phyloP scores from a whole-genome alignment of 2,888 invertebrate species.

The Thereva unica region DNA sequence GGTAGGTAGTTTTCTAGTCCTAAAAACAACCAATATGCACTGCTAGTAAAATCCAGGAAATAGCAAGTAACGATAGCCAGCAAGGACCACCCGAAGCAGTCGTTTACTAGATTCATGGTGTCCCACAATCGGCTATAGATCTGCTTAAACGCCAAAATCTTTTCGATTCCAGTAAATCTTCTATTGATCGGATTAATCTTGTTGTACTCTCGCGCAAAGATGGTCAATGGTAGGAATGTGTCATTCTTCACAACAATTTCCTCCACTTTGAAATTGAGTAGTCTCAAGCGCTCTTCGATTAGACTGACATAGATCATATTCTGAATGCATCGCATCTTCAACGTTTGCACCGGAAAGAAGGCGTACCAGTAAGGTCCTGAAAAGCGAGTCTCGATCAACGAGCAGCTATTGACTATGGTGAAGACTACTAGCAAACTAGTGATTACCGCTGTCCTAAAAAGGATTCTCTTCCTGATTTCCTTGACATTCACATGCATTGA shows the following conservation, averaged over 20 bases:
- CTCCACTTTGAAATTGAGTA: conserved; percentile 39
- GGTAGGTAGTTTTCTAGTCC: conserved; percentile 30
- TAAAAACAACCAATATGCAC: conserved; percentile 43
- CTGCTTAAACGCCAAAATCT: conserved; percentile 41
- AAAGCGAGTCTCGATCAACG: neutral
- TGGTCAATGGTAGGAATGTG: conserved; percentile 14
- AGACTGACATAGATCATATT: conserved; percentile 42
- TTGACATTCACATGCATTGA: conserved; percentile 22
- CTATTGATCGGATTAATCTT: conserved; percentile 13
- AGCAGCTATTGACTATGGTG: neutral
- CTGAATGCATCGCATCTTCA: conserved; percentile 40
- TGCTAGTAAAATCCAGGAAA: conserved; percentile 43
- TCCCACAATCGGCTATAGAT: conserved; percentile 43
- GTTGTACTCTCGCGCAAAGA: conserved; percentile 23
- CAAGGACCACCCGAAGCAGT: conserved; percentile 44
- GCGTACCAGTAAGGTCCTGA: neutral
- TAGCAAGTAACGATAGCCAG: conserved; percentile 41
- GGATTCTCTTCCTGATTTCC: neutral
- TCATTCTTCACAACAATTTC: conserved; percentile 30
- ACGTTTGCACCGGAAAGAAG: neutral
- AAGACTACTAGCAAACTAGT: neutral
- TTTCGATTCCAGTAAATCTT: conserved; percentile 18
- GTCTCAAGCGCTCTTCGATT: conserved; percentile 38
- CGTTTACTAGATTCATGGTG: conserved; percentile 42
- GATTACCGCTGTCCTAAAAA: neutral